These are phyloP conservation scores for Andrena flavipes DNA, from an alignment of 2,888 invertebrate species.

Conservation along the genomic window DNA sequence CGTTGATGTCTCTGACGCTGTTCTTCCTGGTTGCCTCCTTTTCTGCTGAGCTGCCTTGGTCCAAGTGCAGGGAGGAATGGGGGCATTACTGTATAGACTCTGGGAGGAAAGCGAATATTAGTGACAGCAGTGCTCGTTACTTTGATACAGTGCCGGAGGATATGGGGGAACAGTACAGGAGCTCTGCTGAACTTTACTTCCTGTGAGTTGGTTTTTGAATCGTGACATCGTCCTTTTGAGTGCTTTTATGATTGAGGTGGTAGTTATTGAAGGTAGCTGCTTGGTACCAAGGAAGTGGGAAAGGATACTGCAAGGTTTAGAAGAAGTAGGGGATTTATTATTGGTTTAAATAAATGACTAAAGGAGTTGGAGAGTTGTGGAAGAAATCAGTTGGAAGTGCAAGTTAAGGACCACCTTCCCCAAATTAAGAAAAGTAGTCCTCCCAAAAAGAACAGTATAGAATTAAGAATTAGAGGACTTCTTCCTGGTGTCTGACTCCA, in stretches of 20 bases:
- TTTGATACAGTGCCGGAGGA: constrained; percentile 9
- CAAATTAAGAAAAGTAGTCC: background rate
- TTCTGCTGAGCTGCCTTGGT: constrained; percentile 85
- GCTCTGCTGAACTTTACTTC: constrained; percentile 82
- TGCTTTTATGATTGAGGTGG: too few relatives aligned
- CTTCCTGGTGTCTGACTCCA: background rate
- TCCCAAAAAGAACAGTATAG: background rate
- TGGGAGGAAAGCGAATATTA: background rate
- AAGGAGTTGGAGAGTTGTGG: background rate
- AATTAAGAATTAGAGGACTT: background rate
- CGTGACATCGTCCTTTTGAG: too few relatives aligned
- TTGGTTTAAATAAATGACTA: background rate
- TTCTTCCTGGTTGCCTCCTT: constrained; percentile 85
- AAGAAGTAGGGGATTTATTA: background rate
- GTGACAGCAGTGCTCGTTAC: background rate
- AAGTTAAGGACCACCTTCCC: background rate
- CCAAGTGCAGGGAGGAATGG: constrained; percentile 83
- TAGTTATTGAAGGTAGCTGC: too few relatives aligned
- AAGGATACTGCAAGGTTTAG: too few relatives aligned
- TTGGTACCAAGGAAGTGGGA: too few relatives aligned
- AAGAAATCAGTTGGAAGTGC: background rate
- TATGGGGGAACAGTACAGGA: constrained; percentile 57
- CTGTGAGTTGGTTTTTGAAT: constrained; percentile 70
- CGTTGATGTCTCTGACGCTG: constrained; percentile 85
- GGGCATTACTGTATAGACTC: constrained; percentile 77